Conservation (phyloP, 1,140 invertebrate species). For the Zaprionus taronus region DNA sequence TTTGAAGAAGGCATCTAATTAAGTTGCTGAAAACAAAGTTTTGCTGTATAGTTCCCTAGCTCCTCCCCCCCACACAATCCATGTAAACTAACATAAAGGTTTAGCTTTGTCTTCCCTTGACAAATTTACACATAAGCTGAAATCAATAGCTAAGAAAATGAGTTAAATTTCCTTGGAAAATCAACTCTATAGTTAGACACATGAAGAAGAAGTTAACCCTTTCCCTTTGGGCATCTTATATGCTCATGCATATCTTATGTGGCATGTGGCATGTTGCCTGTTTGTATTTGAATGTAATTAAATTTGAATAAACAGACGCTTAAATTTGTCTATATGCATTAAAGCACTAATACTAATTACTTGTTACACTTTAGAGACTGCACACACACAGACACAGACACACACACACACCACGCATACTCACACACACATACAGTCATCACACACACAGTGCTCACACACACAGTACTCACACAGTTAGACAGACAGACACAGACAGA, state of each 20-base stretch:
- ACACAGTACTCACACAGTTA: constrained; percentile 2
- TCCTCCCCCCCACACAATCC: not conserved
- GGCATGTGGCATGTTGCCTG: constrained; percentile 1
- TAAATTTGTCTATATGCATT: constrained; percentile 48
- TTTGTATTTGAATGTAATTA: constrained; percentile 3
- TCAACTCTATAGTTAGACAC: not conserved
- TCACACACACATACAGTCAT: not conserved
- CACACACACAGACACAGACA: not conserved
- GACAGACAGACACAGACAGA: not conserved
- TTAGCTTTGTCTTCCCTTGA: not conserved
- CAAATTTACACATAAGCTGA: not conserved
- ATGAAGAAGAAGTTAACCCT: not conserved
- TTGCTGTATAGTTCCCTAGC: not conserved
- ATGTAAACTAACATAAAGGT: not conserved
- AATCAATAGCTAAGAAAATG: not conserved
- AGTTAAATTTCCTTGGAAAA: not conserved
- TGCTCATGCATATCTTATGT: constrained; percentile 6
- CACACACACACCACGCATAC: not conserved
- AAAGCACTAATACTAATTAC: constrained; percentile 75
- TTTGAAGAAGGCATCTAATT: not conserved
- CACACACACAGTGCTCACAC: constrained; percentile 5
- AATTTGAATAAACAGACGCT: constrained; percentile 7
- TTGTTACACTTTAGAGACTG: constrained; percentile 50
- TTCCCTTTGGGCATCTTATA: not conserved
- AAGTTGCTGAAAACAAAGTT: not conserved